Conservation (phyloP, 2,113 vertebrate genomes). For the Elephas maximus region DNA sequence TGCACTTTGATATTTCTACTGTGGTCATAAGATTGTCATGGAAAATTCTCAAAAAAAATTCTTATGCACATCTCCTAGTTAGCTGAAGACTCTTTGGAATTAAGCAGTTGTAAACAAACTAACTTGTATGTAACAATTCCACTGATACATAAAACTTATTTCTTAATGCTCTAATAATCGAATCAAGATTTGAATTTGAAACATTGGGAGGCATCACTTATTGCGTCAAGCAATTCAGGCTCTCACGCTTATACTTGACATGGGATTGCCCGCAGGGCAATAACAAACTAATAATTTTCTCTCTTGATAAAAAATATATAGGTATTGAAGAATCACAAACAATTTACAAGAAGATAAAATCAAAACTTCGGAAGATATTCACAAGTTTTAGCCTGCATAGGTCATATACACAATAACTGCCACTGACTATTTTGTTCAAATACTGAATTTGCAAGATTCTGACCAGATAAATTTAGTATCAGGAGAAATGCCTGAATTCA, state of each 20-base stretch:
- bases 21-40: not conserved
- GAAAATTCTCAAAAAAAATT: not conserved
- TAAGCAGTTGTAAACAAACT: not conserved
- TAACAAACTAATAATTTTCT: not conserved
- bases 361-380: not conserved
- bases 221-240: not conserved
- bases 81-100: not conserved
- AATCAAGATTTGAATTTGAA: not conserved
- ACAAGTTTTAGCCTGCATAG: not conserved
- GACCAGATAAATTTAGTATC: not conserved
- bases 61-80: not conserved
- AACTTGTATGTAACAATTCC: not conserved
- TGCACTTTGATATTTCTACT: not conserved
- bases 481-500: not conserved
- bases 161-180: not conserved
- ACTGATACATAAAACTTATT: not conserved
- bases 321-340: not conserved
- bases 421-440: not conserved
- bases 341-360: not conserved
- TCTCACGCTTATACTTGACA: not conserved
- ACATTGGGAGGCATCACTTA: not conserved
- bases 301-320: not conserved
- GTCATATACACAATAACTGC: not conserved
- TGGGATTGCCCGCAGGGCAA: not conserved
- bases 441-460: not conserved